Conservation (phyloP, 2,113 vertebrate species). For the Podilymbus podiceps region DNA sequence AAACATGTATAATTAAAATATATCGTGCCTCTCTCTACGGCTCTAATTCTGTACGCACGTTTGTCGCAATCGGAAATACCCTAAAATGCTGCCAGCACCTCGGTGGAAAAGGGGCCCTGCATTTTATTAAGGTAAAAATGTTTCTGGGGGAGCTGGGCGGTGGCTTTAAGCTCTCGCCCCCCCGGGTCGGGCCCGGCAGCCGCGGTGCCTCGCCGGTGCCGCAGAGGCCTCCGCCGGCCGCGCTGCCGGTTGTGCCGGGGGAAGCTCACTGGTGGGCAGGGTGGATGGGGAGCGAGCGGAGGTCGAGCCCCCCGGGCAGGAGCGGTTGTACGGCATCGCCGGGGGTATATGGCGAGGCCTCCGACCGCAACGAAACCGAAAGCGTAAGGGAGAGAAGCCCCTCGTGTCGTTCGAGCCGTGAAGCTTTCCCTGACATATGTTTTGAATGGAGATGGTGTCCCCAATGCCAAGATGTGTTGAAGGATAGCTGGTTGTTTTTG, state of each 20-base stretch:
- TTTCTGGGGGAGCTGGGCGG: accelerated
- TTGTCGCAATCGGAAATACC: not conserved
- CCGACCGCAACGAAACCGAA: not conserved
- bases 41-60: not conserved
- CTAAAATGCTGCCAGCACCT: accelerated
- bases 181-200: accelerated
- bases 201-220: not conserved
- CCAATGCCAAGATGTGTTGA: constrained; percentile 61
- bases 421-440: constrained; percentile 62
- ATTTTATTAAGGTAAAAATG: accelerated
- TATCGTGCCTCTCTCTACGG: not conserved
- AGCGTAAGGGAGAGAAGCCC: constrained; percentile 42
- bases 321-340: not conserved
- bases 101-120: not conserved
- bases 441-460: constrained; percentile 61
- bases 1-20: not conserved
- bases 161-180: not conserved
- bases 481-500: constrained; percentile 52
- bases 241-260: accelerated
- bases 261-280: not conserved
- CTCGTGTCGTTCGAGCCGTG: not conserved
- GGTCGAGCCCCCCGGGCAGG: not conserved
- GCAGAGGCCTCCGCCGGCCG: not conserved
- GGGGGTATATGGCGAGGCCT: not conserved
- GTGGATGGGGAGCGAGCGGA: not conserved